Evolutionary conservation across 2,888 invertebrate species (phyloP).

Genomic region (Aricia artaxerxes): DNA sequence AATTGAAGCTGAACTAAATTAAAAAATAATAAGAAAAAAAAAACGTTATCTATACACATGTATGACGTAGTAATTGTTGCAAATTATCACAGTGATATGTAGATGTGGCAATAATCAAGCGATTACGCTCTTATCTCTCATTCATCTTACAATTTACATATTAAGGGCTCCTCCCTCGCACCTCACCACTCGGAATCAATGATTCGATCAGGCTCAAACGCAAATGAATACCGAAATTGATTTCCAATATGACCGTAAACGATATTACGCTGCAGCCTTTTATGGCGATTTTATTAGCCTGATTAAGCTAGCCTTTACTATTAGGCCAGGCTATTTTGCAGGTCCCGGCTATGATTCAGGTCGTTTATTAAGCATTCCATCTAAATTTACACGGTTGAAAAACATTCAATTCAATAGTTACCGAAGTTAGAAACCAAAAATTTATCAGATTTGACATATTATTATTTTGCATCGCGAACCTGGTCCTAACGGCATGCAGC

Average conservation of each 20-base stretch:
- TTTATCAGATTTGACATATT: too few species aligned
- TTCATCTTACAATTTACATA: slow-evolving; percentile 12
- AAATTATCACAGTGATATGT: not conserved
- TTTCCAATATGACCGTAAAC: slow-evolving; percentile 22
- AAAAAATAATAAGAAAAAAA: too few species aligned
- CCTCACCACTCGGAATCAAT: slow-evolving; percentile 2
- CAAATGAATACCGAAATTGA: slow-evolving; percentile 31
- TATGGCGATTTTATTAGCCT: slow-evolving; percentile 17
- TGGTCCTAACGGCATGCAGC: too few species aligned
- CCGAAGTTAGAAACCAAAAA: too few species aligned
- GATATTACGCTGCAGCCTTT: not conserved
- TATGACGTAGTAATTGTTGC: not conserved
- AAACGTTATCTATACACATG: not conserved
- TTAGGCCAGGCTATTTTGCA: slow-evolving; percentile 4
- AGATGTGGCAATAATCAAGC: not conserved
- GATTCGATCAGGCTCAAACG: slow-evolving; percentile 28
- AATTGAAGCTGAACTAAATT: too few species aligned
- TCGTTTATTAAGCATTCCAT: not conserved
- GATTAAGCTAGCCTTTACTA: not conserved
- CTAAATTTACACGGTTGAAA: not conserved
- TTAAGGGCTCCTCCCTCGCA: not conserved
- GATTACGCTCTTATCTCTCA: not conserved
- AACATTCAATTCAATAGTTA: too few species aligned
- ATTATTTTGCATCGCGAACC: too few species aligned
- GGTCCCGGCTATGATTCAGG: not conserved